phyloP scores from a whole-genome alignment of 2,888 invertebrate species.

The Metellina segmentata region DNA sequence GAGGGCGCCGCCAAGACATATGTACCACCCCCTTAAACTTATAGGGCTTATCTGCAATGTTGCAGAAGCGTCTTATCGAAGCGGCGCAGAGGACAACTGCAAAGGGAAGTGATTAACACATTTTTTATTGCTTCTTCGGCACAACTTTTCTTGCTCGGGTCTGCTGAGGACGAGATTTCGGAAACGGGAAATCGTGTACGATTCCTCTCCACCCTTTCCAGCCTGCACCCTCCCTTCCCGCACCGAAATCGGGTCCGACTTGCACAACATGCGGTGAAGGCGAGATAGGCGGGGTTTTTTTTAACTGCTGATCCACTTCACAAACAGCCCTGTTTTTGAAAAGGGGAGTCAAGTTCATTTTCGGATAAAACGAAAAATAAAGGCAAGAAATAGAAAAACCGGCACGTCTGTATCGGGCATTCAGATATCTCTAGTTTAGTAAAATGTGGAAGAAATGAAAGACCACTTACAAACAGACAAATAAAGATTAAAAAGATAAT shows the following conservation, averaged over 20 bases:
- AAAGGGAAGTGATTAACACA: conserved; percentile 63
- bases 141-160: conserved; percentile 56
- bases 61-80: conserved; percentile 64
- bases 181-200: conserved; percentile 27
- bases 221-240: background rate
- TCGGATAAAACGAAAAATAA: background rate
- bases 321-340: background rate
- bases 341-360: background rate
- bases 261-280: background rate
- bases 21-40: conserved; percentile 60
- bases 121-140: conserved; percentile 61
- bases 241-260: background rate
- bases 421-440: too few relatives aligned
- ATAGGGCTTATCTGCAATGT: conserved; percentile 66
- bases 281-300: background rate
- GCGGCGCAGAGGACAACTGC: conserved; percentile 55
- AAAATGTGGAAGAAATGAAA: too few relatives aligned
- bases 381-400: background rate
- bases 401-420: background rate
- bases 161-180: conserved; percentile 45
- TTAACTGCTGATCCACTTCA: background rate
- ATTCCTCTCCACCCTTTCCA: background rate
- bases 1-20: conserved; percentile 54
- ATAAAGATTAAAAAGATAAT: too few relatives aligned
- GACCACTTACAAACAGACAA: too few relatives aligned